Percentiles rank a stretch among this genome's conserved stretches.
These are phyloP conservation scores for Patagioenas fasciata DNA, from an alignment of 2,113 vertebrate genomes.

Conservation along the genomic window DNA sequence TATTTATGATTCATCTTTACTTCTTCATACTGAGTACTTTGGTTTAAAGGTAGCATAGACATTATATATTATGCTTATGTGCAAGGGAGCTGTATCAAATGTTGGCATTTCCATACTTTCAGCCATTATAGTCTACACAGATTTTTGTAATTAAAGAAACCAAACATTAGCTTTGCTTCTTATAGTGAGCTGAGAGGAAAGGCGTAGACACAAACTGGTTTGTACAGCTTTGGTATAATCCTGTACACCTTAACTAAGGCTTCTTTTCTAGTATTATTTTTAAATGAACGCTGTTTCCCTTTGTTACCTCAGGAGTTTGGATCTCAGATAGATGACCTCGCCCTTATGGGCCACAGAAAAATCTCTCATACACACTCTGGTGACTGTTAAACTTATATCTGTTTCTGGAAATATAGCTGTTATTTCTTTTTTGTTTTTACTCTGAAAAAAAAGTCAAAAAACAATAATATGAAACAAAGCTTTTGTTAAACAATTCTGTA, in stretches of 20 bases:
- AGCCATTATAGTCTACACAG: not conserved
- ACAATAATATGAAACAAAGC: not conserved
- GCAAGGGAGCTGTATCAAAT: not conserved
- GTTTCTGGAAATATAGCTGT: not conserved
- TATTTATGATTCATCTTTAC: not conserved
- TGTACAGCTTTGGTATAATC: not conserved
- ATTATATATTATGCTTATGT: not conserved
- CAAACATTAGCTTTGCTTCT: not conserved
- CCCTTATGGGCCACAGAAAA: not conserved
- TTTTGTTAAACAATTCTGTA: not conserved
- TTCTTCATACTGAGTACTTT: not conserved
- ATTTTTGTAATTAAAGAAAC: not conserved
- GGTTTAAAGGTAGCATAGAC: not conserved
- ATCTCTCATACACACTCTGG: not conserved
- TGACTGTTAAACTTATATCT: not conserved
- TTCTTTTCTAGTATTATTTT: not conserved
- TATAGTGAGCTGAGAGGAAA: not conserved
- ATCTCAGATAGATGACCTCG: not conserved
- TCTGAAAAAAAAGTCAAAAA: not conserved
- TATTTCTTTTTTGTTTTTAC: not conserved
- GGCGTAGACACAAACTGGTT: not conserved
- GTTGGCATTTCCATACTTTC: not conserved
- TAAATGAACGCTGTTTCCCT: not conserved
- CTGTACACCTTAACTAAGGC: not conserved
- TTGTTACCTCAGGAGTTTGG: not conserved